Percentiles rank a stretch among this genome's conserved stretches.
These are phyloP conservation scores for Synanthedon vespiformis DNA, from an alignment of 2,888 invertebrate genomes.

Conservation along the genomic window DNA sequence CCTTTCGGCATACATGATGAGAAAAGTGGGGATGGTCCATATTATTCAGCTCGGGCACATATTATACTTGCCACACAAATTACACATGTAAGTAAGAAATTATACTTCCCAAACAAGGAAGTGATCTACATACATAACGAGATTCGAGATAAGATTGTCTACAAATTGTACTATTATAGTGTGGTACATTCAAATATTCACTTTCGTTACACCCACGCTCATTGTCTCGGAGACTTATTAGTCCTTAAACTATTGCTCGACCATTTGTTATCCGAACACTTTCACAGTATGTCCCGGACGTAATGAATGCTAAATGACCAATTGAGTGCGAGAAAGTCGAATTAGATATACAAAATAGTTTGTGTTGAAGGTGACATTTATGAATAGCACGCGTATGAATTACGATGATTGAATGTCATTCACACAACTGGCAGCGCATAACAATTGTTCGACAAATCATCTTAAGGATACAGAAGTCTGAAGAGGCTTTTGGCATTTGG, in stretches of 20 bases:
- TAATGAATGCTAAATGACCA: slow-evolving; percentile 32
- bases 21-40: too few species aligned
- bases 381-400: slow-evolving; percentile 5
- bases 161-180: neutral
- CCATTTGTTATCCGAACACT: slow-evolving; percentile 38
- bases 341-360: neutral
- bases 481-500: too few species aligned
- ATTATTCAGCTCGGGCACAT: too few species aligned
- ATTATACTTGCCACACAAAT: too few species aligned
- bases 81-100: too few species aligned
- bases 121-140: neutral
- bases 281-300: slow-evolving; percentile 25
- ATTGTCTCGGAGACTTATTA: slow-evolving; percentile 37
- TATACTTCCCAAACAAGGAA: neutral
- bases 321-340: slow-evolving; percentile 14
- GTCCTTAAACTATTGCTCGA: slow-evolving; percentile 22
- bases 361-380: slow-evolving; percentile 1
- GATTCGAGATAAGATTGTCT: neutral
- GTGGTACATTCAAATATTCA: slow-evolving; percentile 15
- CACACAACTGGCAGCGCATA: too few species aligned
- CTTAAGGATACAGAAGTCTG: too few species aligned
- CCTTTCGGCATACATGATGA: too few species aligned
- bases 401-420: neutral
- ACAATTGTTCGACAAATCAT: too few species aligned
- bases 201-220: slow-evolving; percentile 47